Conservation (phyloP, 2,113 vertebrate genomes). For the Phylloscopus trochiloides region DNA sequence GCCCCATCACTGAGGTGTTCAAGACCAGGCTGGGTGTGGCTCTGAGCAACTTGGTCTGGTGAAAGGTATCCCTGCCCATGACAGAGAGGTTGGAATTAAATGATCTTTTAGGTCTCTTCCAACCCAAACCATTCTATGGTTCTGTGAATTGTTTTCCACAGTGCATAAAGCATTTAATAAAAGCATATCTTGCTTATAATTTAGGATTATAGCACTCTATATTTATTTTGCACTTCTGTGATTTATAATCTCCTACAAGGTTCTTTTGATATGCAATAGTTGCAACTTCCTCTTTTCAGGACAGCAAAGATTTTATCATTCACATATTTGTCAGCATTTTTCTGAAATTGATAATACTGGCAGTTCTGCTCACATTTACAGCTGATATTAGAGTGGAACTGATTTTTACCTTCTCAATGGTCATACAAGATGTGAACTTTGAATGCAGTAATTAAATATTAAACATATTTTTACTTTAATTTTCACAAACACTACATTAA, state of each 20-base stretch:
- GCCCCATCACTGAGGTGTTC: fast-evolving
- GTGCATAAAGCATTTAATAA: background rate
- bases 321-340: background rate
- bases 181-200: background rate
- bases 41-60: background rate
- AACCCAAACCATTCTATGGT: background rate
- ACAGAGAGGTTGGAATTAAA: background rate
- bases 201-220: background rate
- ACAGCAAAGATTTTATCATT: background rate
- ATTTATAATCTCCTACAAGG: background rate
- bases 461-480: background rate
- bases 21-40: background rate
- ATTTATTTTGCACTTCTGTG: background rate
- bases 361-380: background rate
- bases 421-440: background rate
- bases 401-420: background rate
- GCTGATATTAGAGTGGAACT: background rate
- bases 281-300: background rate
- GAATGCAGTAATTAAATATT: background rate
- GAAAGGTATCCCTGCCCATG: background rate
- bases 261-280: background rate
- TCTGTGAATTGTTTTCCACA: background rate
- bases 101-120: background rate
- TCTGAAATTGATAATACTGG: background rate
- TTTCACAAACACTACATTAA: background rate